These are phyloP conservation scores for Brachyrhaphis roseni DNA, from an alignment of 2,797 vertebrate species.

Conservation along the genomic window DNA sequence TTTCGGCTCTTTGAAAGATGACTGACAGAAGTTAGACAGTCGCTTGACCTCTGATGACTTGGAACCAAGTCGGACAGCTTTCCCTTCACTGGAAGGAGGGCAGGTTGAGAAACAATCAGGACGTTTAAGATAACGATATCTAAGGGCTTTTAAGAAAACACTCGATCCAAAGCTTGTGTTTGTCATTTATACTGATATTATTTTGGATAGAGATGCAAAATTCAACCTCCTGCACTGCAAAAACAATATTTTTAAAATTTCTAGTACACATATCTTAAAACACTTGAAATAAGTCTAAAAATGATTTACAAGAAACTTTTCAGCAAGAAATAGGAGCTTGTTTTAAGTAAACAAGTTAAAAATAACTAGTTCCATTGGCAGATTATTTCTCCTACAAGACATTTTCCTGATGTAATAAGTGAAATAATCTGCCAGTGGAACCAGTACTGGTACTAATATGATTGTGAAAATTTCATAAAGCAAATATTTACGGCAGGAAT, in stretches of 20 bases:
- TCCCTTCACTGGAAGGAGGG: not conserved
- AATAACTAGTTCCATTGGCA: too few relatives aligned
- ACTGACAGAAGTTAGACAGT: constrained; percentile 63
- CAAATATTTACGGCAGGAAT: not conserved
- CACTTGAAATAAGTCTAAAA: too few relatives aligned
- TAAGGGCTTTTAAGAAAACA: not conserved
- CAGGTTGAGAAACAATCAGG: not conserved
- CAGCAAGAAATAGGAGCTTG: too few relatives aligned
- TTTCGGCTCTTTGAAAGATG: constrained; percentile 49
- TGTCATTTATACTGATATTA: not conserved
- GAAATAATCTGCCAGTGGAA: too few relatives aligned
- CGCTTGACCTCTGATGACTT: constrained; percentile 57
- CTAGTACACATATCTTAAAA: too few relatives aligned
- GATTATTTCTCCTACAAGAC: too few relatives aligned
- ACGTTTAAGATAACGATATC: not conserved
- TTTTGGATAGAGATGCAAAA: not conserved
- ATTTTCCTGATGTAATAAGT: too few relatives aligned
- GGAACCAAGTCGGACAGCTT: constrained; percentile 7
- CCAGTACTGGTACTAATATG: too few relatives aligned
- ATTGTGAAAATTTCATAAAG: not conserved
- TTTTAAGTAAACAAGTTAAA: too few relatives aligned
- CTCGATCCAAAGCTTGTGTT: not conserved
- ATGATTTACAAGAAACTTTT: too few relatives aligned
- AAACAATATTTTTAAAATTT: too few relatives aligned
- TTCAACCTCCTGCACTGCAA: not conserved